Percentiles rank a stretch among this genome's conserved stretches.
These are phyloP conservation scores for Hypocryptadius cinnamomeus DNA, from an alignment of 2,113 vertebrate genomes.

Conservation along the genomic window DNA sequence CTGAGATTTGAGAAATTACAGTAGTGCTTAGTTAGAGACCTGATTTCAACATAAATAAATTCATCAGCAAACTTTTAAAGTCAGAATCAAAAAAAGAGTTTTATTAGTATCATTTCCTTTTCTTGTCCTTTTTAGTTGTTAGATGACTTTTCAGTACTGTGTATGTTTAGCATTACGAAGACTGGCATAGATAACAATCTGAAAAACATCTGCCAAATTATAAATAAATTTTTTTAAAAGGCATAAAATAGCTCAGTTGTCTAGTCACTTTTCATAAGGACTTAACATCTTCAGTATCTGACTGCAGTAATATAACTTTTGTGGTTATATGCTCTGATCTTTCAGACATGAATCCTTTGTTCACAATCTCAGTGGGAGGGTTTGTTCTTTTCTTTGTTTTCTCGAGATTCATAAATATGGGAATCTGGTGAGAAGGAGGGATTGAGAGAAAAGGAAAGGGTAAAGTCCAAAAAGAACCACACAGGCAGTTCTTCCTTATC, in stretches of 20 bases:
- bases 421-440: neutral
- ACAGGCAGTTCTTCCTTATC: neutral
- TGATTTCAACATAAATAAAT: neutral
- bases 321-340: neutral
- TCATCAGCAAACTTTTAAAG: neutral
- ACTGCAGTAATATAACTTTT: neutral
- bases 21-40: neutral
- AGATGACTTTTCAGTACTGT: neutral
- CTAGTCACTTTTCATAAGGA: neutral
- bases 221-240: neutral
- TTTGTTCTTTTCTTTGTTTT: neutral
- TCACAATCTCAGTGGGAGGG: neutral
- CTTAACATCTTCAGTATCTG: neutral
- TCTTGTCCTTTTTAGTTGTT: neutral
- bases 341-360: neutral
- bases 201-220: neutral
- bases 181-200: neutral
- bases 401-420: neutral
- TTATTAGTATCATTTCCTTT: neutral
- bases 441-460: neutral
- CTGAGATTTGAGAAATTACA: neutral
- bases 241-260: neutral
- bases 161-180: neutral
- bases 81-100: neutral
- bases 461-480: neutral